A percentile compares a stretch with the other conserved stretches of the same genome.
These are phyloP conservation scores for Scophthalmus maximus DNA, from an alignment of 2,113 vertebrate genomes.

Conservation along the genomic window DNA sequence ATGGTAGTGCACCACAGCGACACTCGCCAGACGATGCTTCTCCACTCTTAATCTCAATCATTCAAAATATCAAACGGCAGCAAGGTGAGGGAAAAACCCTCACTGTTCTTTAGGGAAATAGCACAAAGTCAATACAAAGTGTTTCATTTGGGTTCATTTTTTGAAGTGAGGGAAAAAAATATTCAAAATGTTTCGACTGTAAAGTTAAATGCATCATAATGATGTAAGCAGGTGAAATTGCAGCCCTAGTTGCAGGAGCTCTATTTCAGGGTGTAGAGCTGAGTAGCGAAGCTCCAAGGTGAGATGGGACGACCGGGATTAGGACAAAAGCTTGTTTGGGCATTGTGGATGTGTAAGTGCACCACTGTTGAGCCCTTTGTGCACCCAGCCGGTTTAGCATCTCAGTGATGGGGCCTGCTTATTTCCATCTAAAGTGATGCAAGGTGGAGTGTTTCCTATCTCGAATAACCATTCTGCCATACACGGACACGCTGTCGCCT, in stretches of 20 bases:
- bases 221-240: no score
- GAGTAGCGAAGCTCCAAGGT: background rate
- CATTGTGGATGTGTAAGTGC: slow-evolving; percentile 7
- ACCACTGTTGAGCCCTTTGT: slow-evolving; percentile 25
- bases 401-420: no score
- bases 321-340: background rate
- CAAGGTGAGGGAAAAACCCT: background rate
- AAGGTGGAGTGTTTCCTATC: slow-evolving; percentile 10
- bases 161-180: no score
- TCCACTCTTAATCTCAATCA: background rate
- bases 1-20: background rate
- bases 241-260: background rate
- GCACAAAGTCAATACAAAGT: no score
- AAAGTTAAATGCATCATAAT: no score
- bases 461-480: slow-evolving; percentile 14
- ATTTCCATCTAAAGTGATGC: slow-evolving; percentile 11
- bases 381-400: no score
- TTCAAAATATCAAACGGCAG: slow-evolving; percentile 3
- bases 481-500: background rate
- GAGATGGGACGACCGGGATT: slow-evolving; percentile 7
- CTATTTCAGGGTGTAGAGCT: background rate
- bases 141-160: no score
- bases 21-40: background rate
- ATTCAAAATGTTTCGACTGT: no score
- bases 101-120: background rate